Base-by-base conservation (phyloP, 2,797 vertebrate species). In the Thamnophis elegans region DNA sequence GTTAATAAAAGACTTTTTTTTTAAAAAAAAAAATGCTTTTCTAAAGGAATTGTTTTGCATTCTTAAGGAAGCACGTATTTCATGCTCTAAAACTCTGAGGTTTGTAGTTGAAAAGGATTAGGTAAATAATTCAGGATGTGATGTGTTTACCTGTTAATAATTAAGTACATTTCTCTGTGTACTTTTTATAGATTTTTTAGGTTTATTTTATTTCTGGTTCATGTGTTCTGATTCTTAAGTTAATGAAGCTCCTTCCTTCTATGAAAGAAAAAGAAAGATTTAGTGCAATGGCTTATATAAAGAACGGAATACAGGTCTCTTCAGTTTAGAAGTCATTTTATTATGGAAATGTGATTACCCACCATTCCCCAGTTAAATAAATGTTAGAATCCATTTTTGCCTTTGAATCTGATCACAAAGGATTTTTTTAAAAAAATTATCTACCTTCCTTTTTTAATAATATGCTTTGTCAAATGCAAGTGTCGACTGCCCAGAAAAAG, bases 111-210 rank as follows among this genome's bases (percentile, higher is more conserved):
- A 97, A 97, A 95, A 96, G 95, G 95, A 96, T 97, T 97, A 97
- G 96, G 96, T 97, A 97, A 98, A 98, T 98, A 97, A 97, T 97
- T 98, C 94, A 97, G 94, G 97, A 96, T 97, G 95, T 95, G 95
- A 97, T 96, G 94, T 98, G 94, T 97, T 97, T 98, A 97, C 96
- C 96, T 97, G 96, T 98, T 97, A 98, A 98, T 98, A 97, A 97
- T 97, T 98, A 97, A 98, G 93, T 93, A 97, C 95, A 94, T 95
- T 97, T 96, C 96, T 96, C 93, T 96, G 93, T 97, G 97, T 97
- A 96, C 95, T 97, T 97, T 97, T 97, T 97, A 97, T 97, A 97
- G 95, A 93, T 90, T 93, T 94, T 94, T 85, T 95, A 96, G 73
- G 95, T 68, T 95, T 95, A 95, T 96, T 97, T 97, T 95, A 94